phyloP scores from a whole-genome alignment of 2,888 invertebrate species.

The Phaonia tiefii region DNA sequence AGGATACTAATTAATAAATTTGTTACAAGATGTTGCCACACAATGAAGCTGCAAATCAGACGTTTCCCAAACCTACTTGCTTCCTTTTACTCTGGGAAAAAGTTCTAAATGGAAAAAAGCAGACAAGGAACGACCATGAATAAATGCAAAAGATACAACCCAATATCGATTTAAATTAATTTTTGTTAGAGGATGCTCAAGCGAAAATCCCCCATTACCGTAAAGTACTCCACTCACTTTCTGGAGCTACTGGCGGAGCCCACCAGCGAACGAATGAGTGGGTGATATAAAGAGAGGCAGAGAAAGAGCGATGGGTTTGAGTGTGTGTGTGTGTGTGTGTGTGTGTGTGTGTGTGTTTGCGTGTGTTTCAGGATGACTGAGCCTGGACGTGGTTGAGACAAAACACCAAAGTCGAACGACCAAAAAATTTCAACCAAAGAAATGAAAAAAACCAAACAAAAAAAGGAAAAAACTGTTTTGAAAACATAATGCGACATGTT shows the following conservation, averaged over 20 bases:
- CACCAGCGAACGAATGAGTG: slow-evolving; percentile 55
- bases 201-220: slow-evolving; percentile 80
- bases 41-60: slow-evolving; percentile 29
- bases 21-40: slow-evolving; percentile 59
- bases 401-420: slow-evolving; percentile 21
- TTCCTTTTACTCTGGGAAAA: slow-evolving; percentile 19
- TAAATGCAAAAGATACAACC: slow-evolving; percentile 68
- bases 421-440: slow-evolving; percentile 36
- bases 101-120: slow-evolving; percentile 40
- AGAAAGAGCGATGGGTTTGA: slow-evolving; percentile 27
- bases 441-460: slow-evolving; percentile 22
- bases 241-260: slow-evolving; percentile 72
- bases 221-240: slow-evolving; percentile 78
- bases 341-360: slow-evolving; percentile 40
- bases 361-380: not conserved
- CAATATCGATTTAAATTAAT: slow-evolving; percentile 80
- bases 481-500: slow-evolving; percentile 60
- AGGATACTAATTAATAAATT: slow-evolving; percentile 67
- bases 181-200: slow-evolving; percentile 80
- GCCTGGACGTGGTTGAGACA: slow-evolving; percentile 32
- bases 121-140: slow-evolving; percentile 47
- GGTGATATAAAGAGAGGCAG: slow-evolving; percentile 33
- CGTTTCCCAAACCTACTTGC: not conserved
- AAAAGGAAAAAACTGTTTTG: slow-evolving; percentile 1
- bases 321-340: slow-evolving; percentile 46